Evolutionary conservation across 2,113 vertebrate genomes (phyloP), one percentile per base, ranked within the genome.

Genomic region (Ahaetulla prasina): DNA sequence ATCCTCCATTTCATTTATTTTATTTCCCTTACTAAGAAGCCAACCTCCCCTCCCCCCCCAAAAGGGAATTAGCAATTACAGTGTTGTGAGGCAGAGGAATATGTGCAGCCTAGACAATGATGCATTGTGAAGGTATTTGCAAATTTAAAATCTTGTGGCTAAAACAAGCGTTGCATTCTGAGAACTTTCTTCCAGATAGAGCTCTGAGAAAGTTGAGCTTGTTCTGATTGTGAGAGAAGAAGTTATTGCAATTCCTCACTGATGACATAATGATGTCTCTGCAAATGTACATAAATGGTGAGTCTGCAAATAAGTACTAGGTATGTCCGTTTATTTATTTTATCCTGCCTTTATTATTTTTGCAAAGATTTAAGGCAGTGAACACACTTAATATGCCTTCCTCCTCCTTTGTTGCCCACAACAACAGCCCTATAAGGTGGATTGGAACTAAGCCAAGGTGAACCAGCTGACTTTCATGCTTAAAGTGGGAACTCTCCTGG

Each of bases 1-100:
- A 52, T 80, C 89, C 92, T 94, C 85, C 39, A 35, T 88, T 95
- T 96, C 92, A 92, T 95, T 94, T 94, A 90, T 95, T 92, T 95
- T 93, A 94, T 94, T 25, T 85, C 80, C 47, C 52, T 60, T 85
- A 27, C 87, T 92, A 87, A 27, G 92, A 94, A 94, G 87, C 25
- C 60, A 45, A 0, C 91, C 27, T 89, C 30, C 39, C 74, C 74
- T 22, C 74, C 74, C 74, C 74, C 74, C n/a, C n/a, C n/a, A n/a
- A 86, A 53, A 49, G 90, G 63, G 87, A 89, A 63, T 88, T 14
- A 52, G 3, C n/a, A 11, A 22, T 12, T 4, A 20, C 0, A 1
- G 53, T 89, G 74, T 52, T 89, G 39, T 92, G 89, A 86, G n/a
- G 74, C 74, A 86, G 27, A 86, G 45, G 88, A 89, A 92, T 89